Percentiles rank a stretch among this genome's conserved stretches.
Conservation (phyloP, 2,888 invertebrate species). For the Acleris sparsana region DNA sequence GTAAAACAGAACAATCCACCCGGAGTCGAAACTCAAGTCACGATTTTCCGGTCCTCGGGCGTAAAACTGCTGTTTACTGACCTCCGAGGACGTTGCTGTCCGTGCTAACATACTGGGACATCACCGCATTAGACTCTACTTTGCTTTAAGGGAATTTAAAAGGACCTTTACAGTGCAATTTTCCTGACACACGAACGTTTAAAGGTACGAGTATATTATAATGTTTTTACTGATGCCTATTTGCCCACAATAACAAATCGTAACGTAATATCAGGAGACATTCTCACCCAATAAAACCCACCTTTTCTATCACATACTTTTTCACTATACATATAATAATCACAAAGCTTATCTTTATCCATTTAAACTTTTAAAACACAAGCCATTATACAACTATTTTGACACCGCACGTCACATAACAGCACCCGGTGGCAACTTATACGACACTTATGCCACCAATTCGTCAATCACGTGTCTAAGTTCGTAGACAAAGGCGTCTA, state of each 20-base stretch:
- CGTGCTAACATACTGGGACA: constrained; percentile 12
- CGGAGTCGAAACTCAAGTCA: constrained; percentile 11
- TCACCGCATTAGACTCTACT: background rate
- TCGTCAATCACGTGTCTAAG: constrained; percentile 13
- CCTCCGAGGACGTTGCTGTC: background rate
- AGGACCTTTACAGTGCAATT: background rate
- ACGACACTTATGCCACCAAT: constrained; percentile 18
- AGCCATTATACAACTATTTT: background rate
- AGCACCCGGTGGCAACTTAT: constrained; percentile 5
- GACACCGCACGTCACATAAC: constrained; percentile 8
- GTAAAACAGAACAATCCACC: constrained; percentile 9
- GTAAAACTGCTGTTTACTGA: constrained; percentile 24
- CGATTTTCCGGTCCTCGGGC: constrained; percentile 16
- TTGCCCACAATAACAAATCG: no score
- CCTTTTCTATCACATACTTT: no score
- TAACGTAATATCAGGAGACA: no score
- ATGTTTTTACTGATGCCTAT: no score
- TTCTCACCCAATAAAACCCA: no score
- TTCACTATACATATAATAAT: no score
- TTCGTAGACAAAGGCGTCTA: constrained; percentile 42
- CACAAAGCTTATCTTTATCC: no score
- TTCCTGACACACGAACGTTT: background rate
- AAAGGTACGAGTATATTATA: no score
- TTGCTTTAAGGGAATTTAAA: background rate
- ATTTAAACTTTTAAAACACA: no score